phyloP scores from a whole-genome alignment of 37 sponge, comb jelly and placozoan species.

The Dysidea cf. avara region DNA sequence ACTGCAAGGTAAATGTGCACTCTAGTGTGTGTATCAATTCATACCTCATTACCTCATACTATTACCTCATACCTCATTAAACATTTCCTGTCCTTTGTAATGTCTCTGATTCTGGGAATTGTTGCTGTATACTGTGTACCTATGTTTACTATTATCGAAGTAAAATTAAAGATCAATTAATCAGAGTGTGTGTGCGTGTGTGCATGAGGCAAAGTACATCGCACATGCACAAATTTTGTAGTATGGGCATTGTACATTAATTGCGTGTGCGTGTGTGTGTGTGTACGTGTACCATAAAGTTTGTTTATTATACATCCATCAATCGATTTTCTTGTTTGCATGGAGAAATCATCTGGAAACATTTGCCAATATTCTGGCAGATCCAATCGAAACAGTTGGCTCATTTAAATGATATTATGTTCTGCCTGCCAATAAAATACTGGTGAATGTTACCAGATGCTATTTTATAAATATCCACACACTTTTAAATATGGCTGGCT shows the following conservation, averaged over 20 bases:
- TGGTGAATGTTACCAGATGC: no score
- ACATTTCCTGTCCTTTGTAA: constrained; percentile 18
- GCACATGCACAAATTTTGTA: neutral
- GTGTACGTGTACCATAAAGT: constrained; percentile 13
- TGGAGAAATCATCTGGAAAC: no score
- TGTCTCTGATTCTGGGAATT: constrained; percentile 24
- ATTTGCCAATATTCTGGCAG: no score
- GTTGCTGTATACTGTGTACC: constrained; percentile 24
- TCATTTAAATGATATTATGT: no score
- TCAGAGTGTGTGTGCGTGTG: constrained; percentile 30
- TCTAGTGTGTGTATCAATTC: constrained; percentile 3
- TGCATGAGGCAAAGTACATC: neutral
- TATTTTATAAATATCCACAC: neutral
- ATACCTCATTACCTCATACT: no score
- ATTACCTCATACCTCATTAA: constrained; percentile 22
- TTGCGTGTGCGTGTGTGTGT: constrained; percentile 29
- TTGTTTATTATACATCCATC: no score
- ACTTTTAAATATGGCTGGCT: no score
- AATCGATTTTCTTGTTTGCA: no score
- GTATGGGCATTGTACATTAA: neutral
- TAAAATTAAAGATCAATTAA: no score
- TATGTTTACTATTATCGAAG: no score
- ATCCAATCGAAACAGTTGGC: no score
- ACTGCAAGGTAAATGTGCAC: constrained; percentile 11
- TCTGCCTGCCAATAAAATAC: no score